Base-by-base conservation (phyloP, 2,113 vertebrate genomes). In the Lagopus leucura region DNA sequence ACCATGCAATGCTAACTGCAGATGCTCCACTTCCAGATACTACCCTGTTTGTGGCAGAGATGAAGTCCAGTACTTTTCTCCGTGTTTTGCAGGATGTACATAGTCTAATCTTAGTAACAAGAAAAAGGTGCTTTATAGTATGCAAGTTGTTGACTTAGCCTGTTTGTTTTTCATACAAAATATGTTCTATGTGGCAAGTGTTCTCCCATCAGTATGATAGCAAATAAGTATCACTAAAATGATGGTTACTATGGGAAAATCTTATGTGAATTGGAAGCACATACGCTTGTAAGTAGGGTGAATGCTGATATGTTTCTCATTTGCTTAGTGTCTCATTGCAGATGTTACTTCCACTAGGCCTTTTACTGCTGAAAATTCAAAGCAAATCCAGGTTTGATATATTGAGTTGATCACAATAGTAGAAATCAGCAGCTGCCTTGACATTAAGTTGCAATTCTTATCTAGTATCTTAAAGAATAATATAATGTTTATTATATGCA, bases 31-130 rank as follows among this genome's bases (percentile, higher is more conserved):
- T 9, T 98, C 97, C 13, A 52, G 95, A 34, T 98, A 97, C 94
- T 97, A 97, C 79, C 98, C 98, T 10, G 40, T 98, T 60, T 98
- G 98, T 95, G 98, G 98, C 91, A 93, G 70, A 67, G 96, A 98
- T 90, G 84, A 96, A 86, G 84, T 98, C 36, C 98, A 98, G 42
- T 98, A 98, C 94, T 98, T 98, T 93, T 98, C 98, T 90, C 97
- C 98, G 22, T 98, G 98, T 95, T 98, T 97, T 36, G 98, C 98
- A 34, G 98, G 98, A 57, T 98, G 98, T 76, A 20, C 86, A 50
- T 92, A 96, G 13, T 45, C 81, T 20, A 2, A 42, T 74, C 9
- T 64, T 38, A 24, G 86, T 34, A 84, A 63, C 43, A 52, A 22
- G 27, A 27, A 58, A 52, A 98, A 97, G 98, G 98, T 98, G 97